Conservation (phyloP, 30 jellyfish, hydroid and myxozoan genomes). For the Pelagia noctiluca region DNA sequence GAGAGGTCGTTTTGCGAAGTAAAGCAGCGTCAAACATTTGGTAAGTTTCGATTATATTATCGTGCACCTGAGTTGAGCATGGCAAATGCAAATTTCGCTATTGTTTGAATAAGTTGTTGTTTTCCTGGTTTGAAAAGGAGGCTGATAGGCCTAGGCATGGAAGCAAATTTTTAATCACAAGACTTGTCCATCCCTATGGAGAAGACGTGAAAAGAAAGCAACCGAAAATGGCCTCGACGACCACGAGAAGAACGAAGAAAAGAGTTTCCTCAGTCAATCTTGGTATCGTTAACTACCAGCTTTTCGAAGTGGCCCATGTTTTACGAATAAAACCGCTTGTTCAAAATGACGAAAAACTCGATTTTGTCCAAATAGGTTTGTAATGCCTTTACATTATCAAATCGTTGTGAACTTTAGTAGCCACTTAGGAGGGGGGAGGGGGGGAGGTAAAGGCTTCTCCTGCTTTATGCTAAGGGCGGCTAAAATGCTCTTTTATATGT, state of each 20-base stretch:
- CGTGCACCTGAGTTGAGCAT: no score
- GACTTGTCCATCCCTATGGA: no score
- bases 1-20: no score
- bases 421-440: not conserved
- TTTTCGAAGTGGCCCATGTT: slow-evolving; percentile 47
- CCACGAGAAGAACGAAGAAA: slow-evolving; percentile 22
- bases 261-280: slow-evolving; percentile 22
- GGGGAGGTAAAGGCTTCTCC: not conserved
- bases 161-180: no score
- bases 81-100: no score
- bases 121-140: no score
- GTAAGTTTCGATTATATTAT: no score
- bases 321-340: slow-evolving; percentile 54
- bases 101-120: no score
- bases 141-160: slow-evolving; percentile 20
- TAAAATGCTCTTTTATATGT: no score
- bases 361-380: slow-evolving; percentile 31
- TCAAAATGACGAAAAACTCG: slow-evolving; percentile 19
- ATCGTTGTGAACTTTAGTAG: not conserved
- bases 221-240: slow-evolving; percentile 21
- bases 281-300: slow-evolving; percentile 34
- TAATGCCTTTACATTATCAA: not conserved
- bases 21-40: no score
- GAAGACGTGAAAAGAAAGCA: no score
- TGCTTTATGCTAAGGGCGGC: not conserved